These are phyloP conservation scores for Cataglyphis hispanica DNA, from an alignment of 1,140 invertebrate species.

Conservation along the genomic window DNA sequence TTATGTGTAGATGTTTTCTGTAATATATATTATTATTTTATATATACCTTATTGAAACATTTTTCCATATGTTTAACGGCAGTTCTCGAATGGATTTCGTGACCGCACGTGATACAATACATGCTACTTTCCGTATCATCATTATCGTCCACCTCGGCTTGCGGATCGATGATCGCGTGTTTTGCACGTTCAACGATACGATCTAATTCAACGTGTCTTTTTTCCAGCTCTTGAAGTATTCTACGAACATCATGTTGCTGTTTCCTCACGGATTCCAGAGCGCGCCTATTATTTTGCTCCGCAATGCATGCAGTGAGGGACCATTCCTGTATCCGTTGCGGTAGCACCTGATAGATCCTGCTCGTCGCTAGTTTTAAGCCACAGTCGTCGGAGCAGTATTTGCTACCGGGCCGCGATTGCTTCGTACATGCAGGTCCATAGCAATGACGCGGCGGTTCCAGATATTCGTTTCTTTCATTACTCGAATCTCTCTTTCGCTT, in stretches of 20 bases:
- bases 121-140: conserved; percentile 94
- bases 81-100: conserved; percentile 95
- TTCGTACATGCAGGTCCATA: conserved; percentile 95
- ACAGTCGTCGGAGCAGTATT: conserved; percentile 98
- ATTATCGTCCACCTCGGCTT: conserved; percentile 89
- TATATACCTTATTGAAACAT: conserved; percentile 95
- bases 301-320: conserved; percentile 95
- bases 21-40: not conserved
- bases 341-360: conserved; percentile 94
- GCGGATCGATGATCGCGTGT: conserved; percentile 89
- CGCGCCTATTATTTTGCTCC: conserved; percentile 94
- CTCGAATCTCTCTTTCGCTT: conserved; percentile 86
- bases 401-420: conserved; percentile 93
- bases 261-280: conserved; percentile 93
- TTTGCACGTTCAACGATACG: conserved; percentile 93
- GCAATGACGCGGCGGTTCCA: conserved; percentile 92
- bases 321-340: conserved; percentile 98
- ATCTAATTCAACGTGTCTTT: conserved; percentile 92
- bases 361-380: conserved; percentile 96
- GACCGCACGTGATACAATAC: conserved; percentile 98
- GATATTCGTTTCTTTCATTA: conserved; percentile 86
- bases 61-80: conserved; percentile 98
- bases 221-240: conserved; percentile 92
- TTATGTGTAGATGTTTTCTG: not conserved
- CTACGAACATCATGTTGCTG: conserved; percentile 92